Percentiles rank a stretch among this genome's conserved stretches.
phyloP scores from a whole-genome alignment of 2,113 vertebrate genomes.

The Cepphus grylle region DNA sequence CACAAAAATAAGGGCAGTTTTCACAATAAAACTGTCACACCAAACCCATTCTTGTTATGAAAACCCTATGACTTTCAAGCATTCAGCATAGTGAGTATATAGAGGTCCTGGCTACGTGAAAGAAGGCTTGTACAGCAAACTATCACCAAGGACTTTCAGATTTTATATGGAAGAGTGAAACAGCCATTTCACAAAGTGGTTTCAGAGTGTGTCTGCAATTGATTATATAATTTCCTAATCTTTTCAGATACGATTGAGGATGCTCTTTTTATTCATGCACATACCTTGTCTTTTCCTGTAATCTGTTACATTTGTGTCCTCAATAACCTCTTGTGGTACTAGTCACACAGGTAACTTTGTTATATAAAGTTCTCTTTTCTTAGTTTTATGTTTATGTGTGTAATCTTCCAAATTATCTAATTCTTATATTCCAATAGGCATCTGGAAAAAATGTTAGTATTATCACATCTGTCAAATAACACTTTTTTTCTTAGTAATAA shows the following conservation, averaged over 20 bases:
- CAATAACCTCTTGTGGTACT: neutral
- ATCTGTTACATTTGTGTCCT: neutral
- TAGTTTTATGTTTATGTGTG: neutral
- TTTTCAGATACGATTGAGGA: neutral
- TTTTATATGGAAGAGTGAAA: neutral
- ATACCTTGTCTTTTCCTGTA: neutral
- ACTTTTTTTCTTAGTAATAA: neutral
- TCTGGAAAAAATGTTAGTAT: neutral
- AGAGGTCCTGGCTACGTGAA: fast-evolving
- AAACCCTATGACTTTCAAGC: neutral
- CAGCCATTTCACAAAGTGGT: neutral
- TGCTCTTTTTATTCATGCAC: neutral
- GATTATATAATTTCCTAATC: neutral
- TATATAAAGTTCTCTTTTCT: neutral
- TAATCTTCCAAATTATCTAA: neutral
- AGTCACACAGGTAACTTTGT: neutral
- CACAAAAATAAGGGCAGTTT: neutral
- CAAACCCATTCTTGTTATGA: neutral
- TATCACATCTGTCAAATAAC: neutral
- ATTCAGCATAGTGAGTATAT: neutral
- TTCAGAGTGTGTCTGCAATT: neutral
- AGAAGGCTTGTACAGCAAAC: neutral
- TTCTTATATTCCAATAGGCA: neutral
- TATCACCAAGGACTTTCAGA: neutral
- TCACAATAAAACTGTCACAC: neutral